These are phyloP conservation scores for Scaptomyza graminum DNA, from an alignment of 1,140 invertebrate species.

Conservation along the genomic window DNA sequence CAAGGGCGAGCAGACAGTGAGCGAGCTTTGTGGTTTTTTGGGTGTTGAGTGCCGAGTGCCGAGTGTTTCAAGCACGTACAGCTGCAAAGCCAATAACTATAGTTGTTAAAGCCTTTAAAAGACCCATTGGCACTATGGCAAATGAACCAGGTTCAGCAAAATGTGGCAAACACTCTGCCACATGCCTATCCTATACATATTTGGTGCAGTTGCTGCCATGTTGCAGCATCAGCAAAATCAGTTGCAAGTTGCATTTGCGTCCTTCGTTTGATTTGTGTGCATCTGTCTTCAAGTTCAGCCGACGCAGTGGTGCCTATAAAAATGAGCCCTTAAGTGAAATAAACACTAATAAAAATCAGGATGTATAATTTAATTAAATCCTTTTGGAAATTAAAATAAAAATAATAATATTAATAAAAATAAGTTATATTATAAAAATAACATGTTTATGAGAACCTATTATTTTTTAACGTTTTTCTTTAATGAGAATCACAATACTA, in stretches of 20 bases:
- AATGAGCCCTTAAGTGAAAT: too few species aligned
- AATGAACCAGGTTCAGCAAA: neutral
- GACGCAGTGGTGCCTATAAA: neutral
- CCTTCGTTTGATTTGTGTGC: conserved; percentile 37
- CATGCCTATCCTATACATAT: neutral
- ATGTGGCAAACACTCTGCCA: neutral
- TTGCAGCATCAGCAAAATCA: conserved; percentile 11
- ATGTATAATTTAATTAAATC: too few species aligned
- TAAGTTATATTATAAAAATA: too few species aligned
- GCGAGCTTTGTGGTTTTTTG: neutral
- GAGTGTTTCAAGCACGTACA: neutral
- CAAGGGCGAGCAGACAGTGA: neutral
- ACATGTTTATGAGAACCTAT: too few species aligned
- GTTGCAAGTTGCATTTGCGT: conserved; percentile 1
- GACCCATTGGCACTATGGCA: neutral
- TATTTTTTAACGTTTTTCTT: too few species aligned
- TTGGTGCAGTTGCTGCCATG: conserved; percentile 1
- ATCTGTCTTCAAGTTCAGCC: conserved; percentile 11
- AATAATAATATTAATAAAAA: too few species aligned
- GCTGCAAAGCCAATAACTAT: neutral
- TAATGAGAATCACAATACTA: too few species aligned
- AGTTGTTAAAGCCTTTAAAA: neutral
- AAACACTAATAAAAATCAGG: too few species aligned
- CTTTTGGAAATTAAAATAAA: too few species aligned
- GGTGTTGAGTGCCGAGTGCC: neutral